These are phyloP conservation scores for Daktulosphaira vitifoliae DNA, from an alignment of 1,140 invertebrate genomes.

Conservation along the genomic window DNA sequence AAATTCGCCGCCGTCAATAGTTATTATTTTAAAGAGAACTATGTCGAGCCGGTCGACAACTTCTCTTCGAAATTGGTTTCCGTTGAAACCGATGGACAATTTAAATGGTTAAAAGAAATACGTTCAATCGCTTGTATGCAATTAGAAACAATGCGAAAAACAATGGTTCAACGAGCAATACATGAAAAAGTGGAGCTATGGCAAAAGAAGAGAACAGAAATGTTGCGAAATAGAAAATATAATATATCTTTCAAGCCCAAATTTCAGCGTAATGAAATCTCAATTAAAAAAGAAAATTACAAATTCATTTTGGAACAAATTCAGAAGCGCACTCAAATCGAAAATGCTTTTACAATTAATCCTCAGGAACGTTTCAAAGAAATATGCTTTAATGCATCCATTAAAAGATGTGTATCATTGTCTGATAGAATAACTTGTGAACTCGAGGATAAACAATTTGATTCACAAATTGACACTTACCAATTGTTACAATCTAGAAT, in stretches of 20 bases:
- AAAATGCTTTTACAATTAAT: neutral
- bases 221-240: neutral
- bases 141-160: neutral
- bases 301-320: neutral
- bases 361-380: neutral
- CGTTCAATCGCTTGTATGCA: neutral
- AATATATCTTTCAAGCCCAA: neutral
- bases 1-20: neutral
- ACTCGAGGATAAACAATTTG: neutral
- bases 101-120: neutral
- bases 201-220: neutral
- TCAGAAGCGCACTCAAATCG: neutral
- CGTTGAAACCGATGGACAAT: neutral
- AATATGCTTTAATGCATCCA: neutral
- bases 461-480: neutral
- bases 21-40: constrained; percentile 4
- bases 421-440: neutral
- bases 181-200: neutral
- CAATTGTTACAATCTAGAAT: neutral
- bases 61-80: neutral
- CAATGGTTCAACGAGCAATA: neutral
- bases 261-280: neutral
- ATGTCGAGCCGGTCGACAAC: neutral
- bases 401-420: neutral
- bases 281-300: constrained; percentile 11